Percentiles rank a stretch among this genome's conserved stretches.
These are phyloP conservation scores for Mohoua ochrocephala DNA, from an alignment of 2,113 vertebrate genomes.

Conservation along the genomic window DNA sequence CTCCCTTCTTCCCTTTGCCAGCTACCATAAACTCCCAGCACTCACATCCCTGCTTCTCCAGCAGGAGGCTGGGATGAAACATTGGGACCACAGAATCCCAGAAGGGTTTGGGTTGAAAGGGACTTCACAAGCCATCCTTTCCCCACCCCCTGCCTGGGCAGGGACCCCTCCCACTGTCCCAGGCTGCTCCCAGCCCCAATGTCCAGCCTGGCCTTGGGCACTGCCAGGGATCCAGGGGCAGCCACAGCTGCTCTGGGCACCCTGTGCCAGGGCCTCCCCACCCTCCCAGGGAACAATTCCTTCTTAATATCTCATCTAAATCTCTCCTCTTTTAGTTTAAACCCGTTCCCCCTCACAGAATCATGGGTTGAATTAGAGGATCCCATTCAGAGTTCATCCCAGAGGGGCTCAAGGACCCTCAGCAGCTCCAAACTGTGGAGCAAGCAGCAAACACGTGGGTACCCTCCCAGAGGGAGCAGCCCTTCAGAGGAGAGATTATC, in stretches of 20 bases:
- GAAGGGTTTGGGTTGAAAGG: background rate
- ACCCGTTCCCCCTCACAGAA: background rate
- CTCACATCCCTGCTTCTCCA: background rate
- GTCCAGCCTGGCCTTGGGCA: background rate
- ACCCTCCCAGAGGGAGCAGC: background rate
- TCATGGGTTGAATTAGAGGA: background rate
- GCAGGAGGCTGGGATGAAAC: background rate
- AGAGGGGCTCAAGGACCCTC: background rate
- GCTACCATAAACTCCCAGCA: background rate
- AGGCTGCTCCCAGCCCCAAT: background rate
- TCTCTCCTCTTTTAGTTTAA: background rate
- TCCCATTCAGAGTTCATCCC: background rate
- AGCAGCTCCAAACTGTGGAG: fast-evolving
- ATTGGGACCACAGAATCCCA: background rate
- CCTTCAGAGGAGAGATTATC: background rate
- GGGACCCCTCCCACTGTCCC: background rate
- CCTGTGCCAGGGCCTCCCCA: background rate
- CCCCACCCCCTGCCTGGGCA: background rate
- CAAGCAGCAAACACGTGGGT: background rate
- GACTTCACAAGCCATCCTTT: background rate
- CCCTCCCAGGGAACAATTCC: background rate
- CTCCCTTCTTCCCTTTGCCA: background rate
- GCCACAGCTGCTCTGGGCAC: background rate
- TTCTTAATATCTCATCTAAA: background rate
- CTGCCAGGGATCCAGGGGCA: background rate